Base-by-base conservation (phyloP, 2,797 vertebrate genomes). In the Lacerta bilineata region DNA sequence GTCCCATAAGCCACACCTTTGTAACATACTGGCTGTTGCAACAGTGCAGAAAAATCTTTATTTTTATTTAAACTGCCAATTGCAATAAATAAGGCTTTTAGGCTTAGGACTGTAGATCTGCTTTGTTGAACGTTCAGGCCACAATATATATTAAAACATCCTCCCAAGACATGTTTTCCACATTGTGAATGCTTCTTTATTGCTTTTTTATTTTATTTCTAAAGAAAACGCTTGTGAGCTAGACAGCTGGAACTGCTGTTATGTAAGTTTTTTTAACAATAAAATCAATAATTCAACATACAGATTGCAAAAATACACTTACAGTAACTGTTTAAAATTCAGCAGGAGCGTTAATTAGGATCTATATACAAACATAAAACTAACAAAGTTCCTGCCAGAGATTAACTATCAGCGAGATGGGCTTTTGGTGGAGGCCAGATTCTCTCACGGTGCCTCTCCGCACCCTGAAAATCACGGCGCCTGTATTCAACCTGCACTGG, bases 21-120 rank as follows among this genome's bases (percentile, higher is more conserved):
- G 92, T 93, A 95, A 94, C 89, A 91, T 93, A 92, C 93, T 94
- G 85, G 77, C 71, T 92, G 91, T 95, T 95, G 27, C 91, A 92
- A 17, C 84, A 93, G 61, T 75, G 76, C 89, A 92, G 25, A 91
- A 90, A 74, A 89, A 0, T n/a, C 18, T 90, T 90, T 94, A 87
- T 93, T 93, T 96, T 92, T 88, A 87, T 91, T 93, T 80, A 93
- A 93, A 95, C 92, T 93, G 39, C 90, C 78, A 43, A 88, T 88
- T 92, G 84, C 93, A 93, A 95, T 92, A 93, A 91, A 94, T 85
- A 93, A 82, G 87, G 88, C 55, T 94, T 95, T 94, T 90, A 86
- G 78, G 5, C 85, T 94, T 95, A 92, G 88, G 90, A 69, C 86
- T 88, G 86, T 77, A 88, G 91, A 93, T 91, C 11, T 91, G 66